A percentile compares a stretch with the other conserved stretches of the same genome.
These are phyloP conservation scores for Diogma glabrata DNA, from an alignment of 2,888 invertebrate species.

Conservation along the genomic window DNA sequence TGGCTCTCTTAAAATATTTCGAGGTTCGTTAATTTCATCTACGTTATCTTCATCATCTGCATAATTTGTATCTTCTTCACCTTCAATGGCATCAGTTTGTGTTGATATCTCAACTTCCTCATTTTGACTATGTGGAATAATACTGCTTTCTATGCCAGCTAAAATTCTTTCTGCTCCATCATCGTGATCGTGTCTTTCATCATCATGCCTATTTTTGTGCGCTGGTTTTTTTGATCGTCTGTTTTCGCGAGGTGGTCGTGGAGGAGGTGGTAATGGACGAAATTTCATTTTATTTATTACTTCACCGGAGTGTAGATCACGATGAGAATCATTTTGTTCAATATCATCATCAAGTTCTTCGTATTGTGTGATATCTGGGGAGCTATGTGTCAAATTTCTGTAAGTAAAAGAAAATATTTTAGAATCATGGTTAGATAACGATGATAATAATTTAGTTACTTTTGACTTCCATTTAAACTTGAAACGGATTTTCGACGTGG, in stretches of 20 bases:
- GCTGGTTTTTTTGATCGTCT: slow-evolving; percentile 36
- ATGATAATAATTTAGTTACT: too few species aligned
- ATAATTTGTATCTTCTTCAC: slow-evolving; percentile 49
- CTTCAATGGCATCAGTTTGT: slow-evolving; percentile 75
- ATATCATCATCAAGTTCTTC: slow-evolving; percentile 38
- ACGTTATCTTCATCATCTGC: slow-evolving; percentile 40
- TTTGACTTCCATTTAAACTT: slow-evolving; percentile 42
- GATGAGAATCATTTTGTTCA: slow-evolving; percentile 30
- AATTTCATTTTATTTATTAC: slow-evolving; percentile 73
- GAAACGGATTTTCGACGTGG: slow-evolving; percentile 49
- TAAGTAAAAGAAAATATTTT: slow-evolving; percentile 42
- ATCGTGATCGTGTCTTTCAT: slow-evolving; percentile 25
- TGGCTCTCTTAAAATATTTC: slow-evolving; percentile 29
- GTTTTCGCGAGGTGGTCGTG: slow-evolving; percentile 62
- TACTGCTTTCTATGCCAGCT: slow-evolving; percentile 9
- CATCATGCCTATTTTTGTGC: slow-evolving; percentile 20
- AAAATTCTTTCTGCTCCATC: slow-evolving; percentile 22
- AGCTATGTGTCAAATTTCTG: slow-evolving; percentile 9
- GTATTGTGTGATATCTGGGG: slow-evolving; percentile 34
- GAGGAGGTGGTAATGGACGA: slow-evolving; percentile 75
- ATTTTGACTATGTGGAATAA: slow-evolving; percentile 28
- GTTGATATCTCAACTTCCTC: slow-evolving; percentile 66
- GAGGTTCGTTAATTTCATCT: slow-evolving; percentile 35
- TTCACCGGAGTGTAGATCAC: slow-evolving; percentile 60
- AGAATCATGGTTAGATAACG: slow-evolving; percentile 38